Conservation (phyloP, 2,113 vertebrate species). For the Forbesichthys agassizii region DNA sequence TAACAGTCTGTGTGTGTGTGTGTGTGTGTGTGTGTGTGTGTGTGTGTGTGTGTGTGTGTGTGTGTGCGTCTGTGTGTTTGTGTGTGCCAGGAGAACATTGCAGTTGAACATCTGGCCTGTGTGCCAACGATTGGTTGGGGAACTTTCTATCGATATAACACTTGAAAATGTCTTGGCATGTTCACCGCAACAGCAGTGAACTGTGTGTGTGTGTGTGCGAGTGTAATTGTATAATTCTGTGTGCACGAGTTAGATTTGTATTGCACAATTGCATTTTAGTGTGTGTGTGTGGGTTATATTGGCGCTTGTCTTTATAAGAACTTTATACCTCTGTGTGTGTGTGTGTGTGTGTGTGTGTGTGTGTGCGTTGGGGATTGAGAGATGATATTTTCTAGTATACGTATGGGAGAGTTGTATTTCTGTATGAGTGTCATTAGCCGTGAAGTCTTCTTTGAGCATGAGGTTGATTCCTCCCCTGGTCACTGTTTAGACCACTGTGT, state of each 20-base stretch:
- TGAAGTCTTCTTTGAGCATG: conserved; percentile 87
- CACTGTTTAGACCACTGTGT: conserved; percentile 88
- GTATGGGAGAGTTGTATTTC: conserved; percentile 63
- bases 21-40: conserved; percentile 36
- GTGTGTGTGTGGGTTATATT: conserved; percentile 8
- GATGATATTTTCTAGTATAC: conserved; percentile 25
- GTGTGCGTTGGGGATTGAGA: conserved; percentile 28
- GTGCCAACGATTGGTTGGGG: conserved; percentile 68
- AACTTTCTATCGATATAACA: conserved; percentile 71
- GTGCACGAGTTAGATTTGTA: neutral
- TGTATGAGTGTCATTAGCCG: conserved; percentile 86
- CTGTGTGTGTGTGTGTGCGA: conserved; percentile 28
- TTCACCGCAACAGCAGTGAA: conserved; percentile 62
- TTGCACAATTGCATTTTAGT: conserved; percentile 15
- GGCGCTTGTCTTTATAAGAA: conserved; percentile 3
- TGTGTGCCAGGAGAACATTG: conserved; percentile 51
- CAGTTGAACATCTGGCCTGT: conserved; percentile 69
- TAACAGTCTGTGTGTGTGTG: conserved; percentile 12
- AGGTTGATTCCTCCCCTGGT: conserved; percentile 96
- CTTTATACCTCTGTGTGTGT: conserved; percentile 21
- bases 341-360: conserved; percentile 11
- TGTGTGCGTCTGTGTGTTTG: conserved; percentile 10
- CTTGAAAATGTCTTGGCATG: conserved; percentile 77
- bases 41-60: conserved; percentile 30
- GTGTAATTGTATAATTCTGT: neutral